Evolutionary conservation across 2,888 invertebrate genomes (phyloP).

Genomic region (Chouioia cunea): DNA sequence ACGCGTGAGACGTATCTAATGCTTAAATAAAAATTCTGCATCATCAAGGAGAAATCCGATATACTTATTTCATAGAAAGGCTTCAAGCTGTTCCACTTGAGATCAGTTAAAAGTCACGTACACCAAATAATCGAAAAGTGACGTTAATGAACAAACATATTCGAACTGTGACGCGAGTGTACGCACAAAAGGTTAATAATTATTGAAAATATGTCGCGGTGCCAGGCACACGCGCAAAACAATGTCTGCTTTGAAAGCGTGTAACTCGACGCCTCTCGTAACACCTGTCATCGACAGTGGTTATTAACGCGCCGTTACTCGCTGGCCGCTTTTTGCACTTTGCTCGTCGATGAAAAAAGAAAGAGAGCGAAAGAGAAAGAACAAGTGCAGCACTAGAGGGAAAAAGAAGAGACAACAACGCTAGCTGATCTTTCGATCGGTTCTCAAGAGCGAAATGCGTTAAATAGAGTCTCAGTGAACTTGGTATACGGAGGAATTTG

Average conservation of each 20-base stretch:
- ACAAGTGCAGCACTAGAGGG: not conserved
- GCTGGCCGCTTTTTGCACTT: conserved; percentile 36
- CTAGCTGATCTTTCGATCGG: conserved; percentile 23
- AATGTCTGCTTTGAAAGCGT: conserved; percentile 53
- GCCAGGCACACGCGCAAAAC: conserved; percentile 57
- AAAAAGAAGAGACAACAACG: conserved; percentile 34
- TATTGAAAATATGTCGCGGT: conserved; percentile 60
- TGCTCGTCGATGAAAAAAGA: not conserved
- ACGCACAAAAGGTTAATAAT: conserved; percentile 50
- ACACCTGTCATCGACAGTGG: conserved; percentile 63
- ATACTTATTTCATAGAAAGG: too few species aligned
- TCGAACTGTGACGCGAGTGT: not conserved
- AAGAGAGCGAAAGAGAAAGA: conserved; percentile 47
- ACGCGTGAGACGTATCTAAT: not conserved
- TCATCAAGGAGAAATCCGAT: too few species aligned
- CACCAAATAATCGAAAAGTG: too few species aligned
- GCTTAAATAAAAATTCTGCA: too few species aligned
- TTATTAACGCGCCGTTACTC: conserved; percentile 63
- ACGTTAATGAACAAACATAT: too few species aligned
- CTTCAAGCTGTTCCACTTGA: too few species aligned
- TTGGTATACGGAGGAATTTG: not conserved
- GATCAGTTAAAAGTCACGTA: too few species aligned
- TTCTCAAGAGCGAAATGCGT: conserved; percentile 5
- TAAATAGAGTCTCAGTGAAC: conserved; percentile 27
- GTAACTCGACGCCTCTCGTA: conserved; percentile 45